Evolutionary conservation across 2,113 vertebrate species (phyloP).

Genomic region (Sander lucioperca): DNA sequence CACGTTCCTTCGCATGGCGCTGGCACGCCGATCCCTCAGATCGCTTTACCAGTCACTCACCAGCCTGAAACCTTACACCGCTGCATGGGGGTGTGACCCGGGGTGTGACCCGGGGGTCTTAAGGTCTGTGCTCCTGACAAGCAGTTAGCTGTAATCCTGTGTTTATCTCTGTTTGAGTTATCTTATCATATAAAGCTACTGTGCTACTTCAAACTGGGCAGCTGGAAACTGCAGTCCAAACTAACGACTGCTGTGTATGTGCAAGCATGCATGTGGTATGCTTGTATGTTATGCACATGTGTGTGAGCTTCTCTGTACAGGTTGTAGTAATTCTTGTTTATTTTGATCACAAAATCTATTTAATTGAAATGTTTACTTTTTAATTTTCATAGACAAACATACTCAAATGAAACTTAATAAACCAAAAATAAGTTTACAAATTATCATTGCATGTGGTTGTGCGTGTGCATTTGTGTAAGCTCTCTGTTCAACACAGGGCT

Average conservation of each 20-base stretch:
- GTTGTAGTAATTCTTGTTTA: not conserved
- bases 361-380: not conserved
- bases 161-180: constrained; percentile 68
- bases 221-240: not conserved
- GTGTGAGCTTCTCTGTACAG: not conserved
- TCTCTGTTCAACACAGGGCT: constrained; percentile 11
- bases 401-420: not conserved
- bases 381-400: not conserved
- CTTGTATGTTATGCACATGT: not conserved
- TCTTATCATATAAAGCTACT: constrained; percentile 55
- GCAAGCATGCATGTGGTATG: not conserved
- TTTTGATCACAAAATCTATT: not conserved
- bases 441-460: not conserved
- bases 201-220: constrained; percentile 40
- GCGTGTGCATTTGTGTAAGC: constrained; percentile 5
- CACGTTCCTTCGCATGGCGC: constrained; percentile 40
- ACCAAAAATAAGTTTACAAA: not conserved
- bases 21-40: constrained; percentile 44
- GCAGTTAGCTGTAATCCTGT: constrained; percentile 69
- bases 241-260: not conserved
- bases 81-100: constrained; percentile 29
- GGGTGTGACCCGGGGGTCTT: constrained; percentile 44
- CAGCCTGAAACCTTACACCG: constrained; percentile 72
- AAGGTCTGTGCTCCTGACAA: constrained; percentile 56
- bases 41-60: constrained; percentile 73